Evolutionary conservation across 2,888 invertebrate species (phyloP).

Genomic region (Bimastos eiseni): DNA sequence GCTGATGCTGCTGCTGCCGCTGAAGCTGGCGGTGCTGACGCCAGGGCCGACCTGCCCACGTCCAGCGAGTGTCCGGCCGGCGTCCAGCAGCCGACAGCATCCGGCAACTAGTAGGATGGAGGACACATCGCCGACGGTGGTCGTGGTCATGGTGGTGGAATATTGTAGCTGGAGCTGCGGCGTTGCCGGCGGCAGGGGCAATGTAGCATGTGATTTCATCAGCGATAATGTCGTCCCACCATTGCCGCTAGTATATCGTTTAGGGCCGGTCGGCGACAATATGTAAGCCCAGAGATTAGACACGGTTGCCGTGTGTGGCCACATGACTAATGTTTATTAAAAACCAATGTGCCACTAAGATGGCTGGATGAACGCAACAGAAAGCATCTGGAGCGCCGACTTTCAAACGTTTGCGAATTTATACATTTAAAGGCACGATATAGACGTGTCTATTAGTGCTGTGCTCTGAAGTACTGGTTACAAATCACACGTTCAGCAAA

Average conservation of each 20-base stretch:
- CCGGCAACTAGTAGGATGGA: background rate
- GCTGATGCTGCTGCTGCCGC: background rate
- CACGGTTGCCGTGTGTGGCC: background rate
- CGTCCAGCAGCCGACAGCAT: background rate
- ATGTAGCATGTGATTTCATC: background rate
- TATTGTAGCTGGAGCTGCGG: too few species aligned
- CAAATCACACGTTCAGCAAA: too few species aligned
- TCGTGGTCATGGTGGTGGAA: background rate
- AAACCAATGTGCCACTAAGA: background rate
- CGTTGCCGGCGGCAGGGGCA: background rate
- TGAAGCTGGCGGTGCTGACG: background rate
- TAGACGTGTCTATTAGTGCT: too few species aligned
- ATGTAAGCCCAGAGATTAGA: background rate
- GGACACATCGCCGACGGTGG: background rate
- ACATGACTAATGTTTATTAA: constrained; percentile 13
- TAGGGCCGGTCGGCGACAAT: background rate
- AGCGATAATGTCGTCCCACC: constrained; percentile 13
- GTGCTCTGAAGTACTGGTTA: too few species aligned
- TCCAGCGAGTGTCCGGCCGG: background rate
- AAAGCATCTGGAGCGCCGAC: background rate
- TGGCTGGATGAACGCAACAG: background rate
- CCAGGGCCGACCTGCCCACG: background rate
- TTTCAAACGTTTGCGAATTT: background rate
- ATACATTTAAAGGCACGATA: too few species aligned
- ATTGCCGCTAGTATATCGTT: background rate